These are phyloP conservation scores for Oophaga pumilio DNA, from an alignment of 2,113 vertebrate genomes.

Conservation along the genomic window DNA sequence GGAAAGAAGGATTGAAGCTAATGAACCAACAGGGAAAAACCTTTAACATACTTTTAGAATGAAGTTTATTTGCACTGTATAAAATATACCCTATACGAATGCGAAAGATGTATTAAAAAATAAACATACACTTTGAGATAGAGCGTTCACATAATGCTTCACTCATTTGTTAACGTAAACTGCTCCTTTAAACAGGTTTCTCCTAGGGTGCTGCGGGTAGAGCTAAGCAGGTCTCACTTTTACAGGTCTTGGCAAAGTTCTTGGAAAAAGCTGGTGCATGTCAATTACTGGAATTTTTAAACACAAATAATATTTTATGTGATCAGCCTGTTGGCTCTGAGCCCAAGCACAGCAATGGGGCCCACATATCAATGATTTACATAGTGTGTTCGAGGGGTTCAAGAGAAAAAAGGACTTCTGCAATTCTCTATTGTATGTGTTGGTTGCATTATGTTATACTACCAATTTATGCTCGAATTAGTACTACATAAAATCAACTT, in stretches of 20 bases:
- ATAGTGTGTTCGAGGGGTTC: constrained; percentile 34
- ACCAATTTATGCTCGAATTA: background rate
- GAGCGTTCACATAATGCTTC: constrained; percentile 15
- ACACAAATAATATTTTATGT: constrained; percentile 87
- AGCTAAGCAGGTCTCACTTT: constrained; percentile 74
- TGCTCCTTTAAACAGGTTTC: constrained; percentile 42
- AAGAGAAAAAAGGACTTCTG: constrained; percentile 2
- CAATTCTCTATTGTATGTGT: background rate
- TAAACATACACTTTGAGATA: background rate
- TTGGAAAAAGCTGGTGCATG: constrained; percentile 80
- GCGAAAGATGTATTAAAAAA: constrained; percentile 1
- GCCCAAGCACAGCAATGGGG: constrained; percentile 70
- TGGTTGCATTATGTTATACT: background rate
- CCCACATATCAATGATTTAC: constrained; percentile 49
- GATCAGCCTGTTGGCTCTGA: constrained; percentile 78
- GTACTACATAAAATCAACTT: background rate
- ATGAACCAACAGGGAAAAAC: background rate
- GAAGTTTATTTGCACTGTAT: constrained; percentile 7
- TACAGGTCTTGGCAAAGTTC: constrained; percentile 78
- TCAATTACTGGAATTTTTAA: constrained; percentile 87
- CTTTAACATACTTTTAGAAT: constrained; percentile 25
- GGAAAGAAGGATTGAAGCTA: background rate
- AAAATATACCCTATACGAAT: constrained; percentile 21
- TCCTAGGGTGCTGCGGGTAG: constrained; percentile 39
- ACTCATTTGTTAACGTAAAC: constrained; percentile 18